phyloP scores from a whole-genome alignment of 2,797 vertebrate genomes.

The Momotus momota region DNA sequence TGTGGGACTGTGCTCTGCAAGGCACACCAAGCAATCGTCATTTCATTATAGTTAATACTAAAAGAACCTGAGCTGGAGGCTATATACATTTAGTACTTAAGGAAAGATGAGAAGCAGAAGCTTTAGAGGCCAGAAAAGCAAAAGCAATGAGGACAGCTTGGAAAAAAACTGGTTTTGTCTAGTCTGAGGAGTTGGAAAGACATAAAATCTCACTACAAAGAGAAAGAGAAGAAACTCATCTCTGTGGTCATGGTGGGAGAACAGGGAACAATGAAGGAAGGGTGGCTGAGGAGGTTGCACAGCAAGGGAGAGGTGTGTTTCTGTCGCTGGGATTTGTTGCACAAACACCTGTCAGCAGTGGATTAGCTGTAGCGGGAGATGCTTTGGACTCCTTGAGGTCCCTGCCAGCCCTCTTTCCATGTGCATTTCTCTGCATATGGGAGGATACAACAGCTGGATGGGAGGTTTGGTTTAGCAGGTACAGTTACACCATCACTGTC shows the following conservation, averaged over 20 bases:
- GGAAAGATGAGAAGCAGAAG: neutral
- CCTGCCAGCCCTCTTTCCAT: neutral
- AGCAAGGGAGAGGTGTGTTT: neutral
- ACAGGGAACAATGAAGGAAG: neutral
- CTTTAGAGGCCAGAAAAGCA: neutral
- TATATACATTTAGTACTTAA: neutral
- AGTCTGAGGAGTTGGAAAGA: neutral
- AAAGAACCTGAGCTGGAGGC: neutral
- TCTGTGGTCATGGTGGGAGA: neutral
- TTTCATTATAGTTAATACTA: neutral
- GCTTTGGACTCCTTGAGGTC: neutral
- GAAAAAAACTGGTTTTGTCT: neutral
- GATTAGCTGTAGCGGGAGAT: conserved; percentile 20
- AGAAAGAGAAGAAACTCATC: neutral
- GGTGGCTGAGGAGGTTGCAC: neutral
- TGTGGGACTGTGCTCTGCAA: neutral
- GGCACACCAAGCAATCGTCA: neutral
- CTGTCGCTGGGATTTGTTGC: neutral
- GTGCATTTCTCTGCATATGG: neutral
- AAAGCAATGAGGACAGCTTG: neutral
- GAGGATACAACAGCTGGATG: neutral
- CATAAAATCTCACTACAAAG: neutral
- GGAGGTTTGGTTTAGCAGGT: neutral
- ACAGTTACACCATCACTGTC: neutral
- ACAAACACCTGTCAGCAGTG: neutral